These are phyloP conservation scores for Platyscapa corneri DNA, from an alignment of 1,140 invertebrate species.

Conservation along the genomic window DNA sequence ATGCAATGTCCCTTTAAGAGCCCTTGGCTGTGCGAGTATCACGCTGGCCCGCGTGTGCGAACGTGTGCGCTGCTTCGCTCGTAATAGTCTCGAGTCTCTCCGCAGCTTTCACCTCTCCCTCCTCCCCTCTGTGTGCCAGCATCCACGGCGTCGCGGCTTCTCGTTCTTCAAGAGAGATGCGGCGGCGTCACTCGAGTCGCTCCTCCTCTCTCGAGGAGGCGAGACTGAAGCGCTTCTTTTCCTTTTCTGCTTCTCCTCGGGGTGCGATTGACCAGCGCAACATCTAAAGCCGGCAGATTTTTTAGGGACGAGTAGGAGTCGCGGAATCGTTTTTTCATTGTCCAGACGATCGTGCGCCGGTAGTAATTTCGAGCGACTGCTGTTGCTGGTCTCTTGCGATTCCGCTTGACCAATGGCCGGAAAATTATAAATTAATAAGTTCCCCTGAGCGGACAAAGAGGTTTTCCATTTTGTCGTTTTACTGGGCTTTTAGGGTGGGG, in stretches of 20 bases:
- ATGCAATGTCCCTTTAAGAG: conserved; percentile 40
- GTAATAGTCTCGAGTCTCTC: conserved; percentile 21
- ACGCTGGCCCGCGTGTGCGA: not conserved
- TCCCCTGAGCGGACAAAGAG: not conserved
- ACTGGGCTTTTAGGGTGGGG: too few relatives aligned
- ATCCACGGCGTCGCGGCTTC: conserved; percentile 4
- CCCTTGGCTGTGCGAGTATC: not conserved
- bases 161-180: not conserved
- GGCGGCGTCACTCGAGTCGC: not conserved
- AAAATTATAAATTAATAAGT: conserved; percentile 14
- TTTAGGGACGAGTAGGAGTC: not conserved
- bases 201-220: not conserved
- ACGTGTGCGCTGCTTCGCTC: not conserved
- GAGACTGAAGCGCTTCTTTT: not conserved
- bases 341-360: not conserved
- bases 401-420: not conserved
- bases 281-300: conserved; percentile 25
- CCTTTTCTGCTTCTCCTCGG: too few relatives aligned
- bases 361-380: not conserved
- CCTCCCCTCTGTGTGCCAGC: conserved; percentile 13
- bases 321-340: conserved; percentile 36
- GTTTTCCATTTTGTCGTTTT: too few relatives aligned
- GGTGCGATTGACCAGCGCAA: conserved; percentile 14
- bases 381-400: not conserved
- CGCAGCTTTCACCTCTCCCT: conserved; percentile 40